These are phyloP conservation scores for Aphrophora alni DNA, from an alignment of 2,888 invertebrate genomes.

Conservation along the genomic window DNA sequence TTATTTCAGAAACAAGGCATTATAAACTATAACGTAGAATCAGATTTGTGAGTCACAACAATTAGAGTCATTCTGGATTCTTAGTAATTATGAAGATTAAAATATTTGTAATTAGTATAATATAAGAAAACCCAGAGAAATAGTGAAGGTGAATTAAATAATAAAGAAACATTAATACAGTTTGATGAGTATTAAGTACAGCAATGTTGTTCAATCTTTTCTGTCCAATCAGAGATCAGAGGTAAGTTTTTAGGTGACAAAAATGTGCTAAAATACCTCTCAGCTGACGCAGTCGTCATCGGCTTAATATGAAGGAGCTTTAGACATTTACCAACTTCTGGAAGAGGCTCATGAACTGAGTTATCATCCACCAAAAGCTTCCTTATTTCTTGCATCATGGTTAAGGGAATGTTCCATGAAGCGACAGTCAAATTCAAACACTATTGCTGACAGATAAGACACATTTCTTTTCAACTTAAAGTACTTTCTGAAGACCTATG, in stretches of 20 bases:
- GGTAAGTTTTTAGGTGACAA: neutral
- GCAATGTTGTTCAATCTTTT: neutral
- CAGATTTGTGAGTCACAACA: no score
- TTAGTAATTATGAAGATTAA: no score
- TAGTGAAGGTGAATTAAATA: no score
- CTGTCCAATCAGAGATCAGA: neutral
- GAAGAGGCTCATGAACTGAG: no score
- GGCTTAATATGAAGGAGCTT: neutral
- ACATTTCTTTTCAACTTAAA: neutral
- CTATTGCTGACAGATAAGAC: neutral
- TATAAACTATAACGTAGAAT: no score
- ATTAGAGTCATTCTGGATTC: no score
- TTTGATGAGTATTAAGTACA: neutral
- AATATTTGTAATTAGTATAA: no score
- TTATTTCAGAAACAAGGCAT: no score
- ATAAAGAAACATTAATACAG: no score
- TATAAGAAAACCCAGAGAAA: no score
- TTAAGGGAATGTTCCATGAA: neutral
- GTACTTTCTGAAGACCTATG: neutral
- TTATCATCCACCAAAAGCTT: neutral
- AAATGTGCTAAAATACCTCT: neutral
- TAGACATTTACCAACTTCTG: neutral
- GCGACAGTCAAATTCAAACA: neutral
- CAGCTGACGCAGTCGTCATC: neutral
- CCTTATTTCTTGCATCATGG: neutral